Percentiles rank a stretch among this genome's conserved stretches.
phyloP scores from a whole-genome alignment of 2,113 vertebrate genomes.

The Leucopternis melanops region DNA sequence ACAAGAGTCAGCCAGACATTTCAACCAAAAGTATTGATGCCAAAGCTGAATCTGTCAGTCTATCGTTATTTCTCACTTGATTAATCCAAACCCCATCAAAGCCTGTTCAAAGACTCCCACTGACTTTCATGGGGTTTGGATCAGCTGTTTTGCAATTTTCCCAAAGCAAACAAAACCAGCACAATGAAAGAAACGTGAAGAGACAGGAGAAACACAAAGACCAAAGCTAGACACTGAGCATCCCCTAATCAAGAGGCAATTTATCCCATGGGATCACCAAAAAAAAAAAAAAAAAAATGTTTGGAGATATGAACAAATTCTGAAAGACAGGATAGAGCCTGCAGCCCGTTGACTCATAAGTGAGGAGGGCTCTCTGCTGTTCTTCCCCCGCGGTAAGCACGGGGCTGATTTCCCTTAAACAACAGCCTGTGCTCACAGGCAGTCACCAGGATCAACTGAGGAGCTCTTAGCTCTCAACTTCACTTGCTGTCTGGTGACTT shows the following conservation, averaged over 20 bases:
- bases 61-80: background rate
- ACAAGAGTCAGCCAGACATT: background rate
- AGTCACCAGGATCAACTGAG: background rate
- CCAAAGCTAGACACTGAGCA: background rate
- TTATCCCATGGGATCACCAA: background rate
- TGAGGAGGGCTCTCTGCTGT: background rate
- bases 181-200: background rate
- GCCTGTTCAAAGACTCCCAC: background rate
- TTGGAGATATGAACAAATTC: background rate
- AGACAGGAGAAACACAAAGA: background rate
- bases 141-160: background rate
- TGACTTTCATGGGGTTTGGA: background rate
- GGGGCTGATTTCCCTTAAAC: background rate
- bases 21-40: background rate
- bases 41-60: background rate
- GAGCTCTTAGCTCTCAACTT: background rate
- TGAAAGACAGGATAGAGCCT: background rate
- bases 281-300: background rate
- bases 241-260: background rate
- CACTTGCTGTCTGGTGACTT: background rate
- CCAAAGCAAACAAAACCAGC: background rate
- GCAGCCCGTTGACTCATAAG: background rate
- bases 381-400: background rate
- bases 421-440: background rate
- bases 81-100: slow-evolving; percentile 18